Evolutionary conservation across 2,797 vertebrate genomes (phyloP), one percentile per base, ranked within the genome.

Genomic region (Enteromius mattozi): DNA sequence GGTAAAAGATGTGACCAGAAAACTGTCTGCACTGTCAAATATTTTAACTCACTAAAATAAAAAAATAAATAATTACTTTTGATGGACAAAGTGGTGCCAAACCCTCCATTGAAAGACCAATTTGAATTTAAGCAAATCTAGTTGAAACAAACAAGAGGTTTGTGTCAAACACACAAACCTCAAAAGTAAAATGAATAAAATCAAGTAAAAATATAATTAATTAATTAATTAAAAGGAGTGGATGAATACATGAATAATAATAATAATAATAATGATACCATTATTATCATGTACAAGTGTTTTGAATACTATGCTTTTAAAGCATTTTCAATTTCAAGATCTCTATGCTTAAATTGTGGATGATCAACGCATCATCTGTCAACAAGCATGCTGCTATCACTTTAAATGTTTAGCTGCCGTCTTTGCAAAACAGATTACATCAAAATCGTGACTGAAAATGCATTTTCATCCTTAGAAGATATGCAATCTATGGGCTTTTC

Each of bases 371-470:
- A 2, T 63, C 13, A 30, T 80, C 9, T 51, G 27, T 54, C 42
- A 56, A 40, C 27, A 81, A 42, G 17, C 8, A 37, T 42, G 12
- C 33, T 21, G 70, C 79, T 70, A 16, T n/a, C 35, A 42, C 16
- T 70, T 81, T 49, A 79, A 66, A 49, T 21, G 61, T 42, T 66
- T 66, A 81, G 35, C 65, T 59, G 12, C 24, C 30, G 70, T 54
- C 33, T 51, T 37, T 49, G 66, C 79, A 70, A 47, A 68, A 51
- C 69, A 37, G 47, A 69, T 54, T 56, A 27, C 40, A 69, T 80
- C 56, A 49, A 61, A 72, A 59, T 21, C 27, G 33, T 40, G 45
- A 66, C 56, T 37, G 6, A 76, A 35, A 65, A 82, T 27, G 42
- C 27, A 61, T 47, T 72, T 81, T 63, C 63, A 56, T 17, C 33